Evolutionary conservation across 2,797 vertebrate genomes (phyloP).

Genomic region (Poecilia gillii): DNA sequence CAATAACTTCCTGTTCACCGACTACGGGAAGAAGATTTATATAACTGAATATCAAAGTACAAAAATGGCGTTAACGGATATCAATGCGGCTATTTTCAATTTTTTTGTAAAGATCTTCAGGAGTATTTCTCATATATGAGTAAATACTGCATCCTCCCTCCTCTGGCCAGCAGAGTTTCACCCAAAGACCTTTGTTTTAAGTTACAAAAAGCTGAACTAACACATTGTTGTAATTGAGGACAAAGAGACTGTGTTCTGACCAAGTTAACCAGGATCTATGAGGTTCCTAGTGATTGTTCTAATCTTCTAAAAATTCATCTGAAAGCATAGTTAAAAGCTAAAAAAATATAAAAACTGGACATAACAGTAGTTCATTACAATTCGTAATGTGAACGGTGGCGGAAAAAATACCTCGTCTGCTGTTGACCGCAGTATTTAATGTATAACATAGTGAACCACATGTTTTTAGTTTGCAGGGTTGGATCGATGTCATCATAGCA

Average conservation of each 20-base stretch:
- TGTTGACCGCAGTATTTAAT: not conserved
- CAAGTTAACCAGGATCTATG: not conserved
- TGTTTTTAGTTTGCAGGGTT: not conserved
- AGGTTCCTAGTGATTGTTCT: slow-evolving; percentile 3
- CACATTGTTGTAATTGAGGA: not conserved
- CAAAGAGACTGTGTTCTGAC: not conserved
- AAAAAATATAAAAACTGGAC: not conserved
- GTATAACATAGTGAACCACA: not conserved
- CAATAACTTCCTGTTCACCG: not conserved
- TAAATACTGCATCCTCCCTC: not conserved
- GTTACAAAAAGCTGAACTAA: slow-evolving; percentile 4
- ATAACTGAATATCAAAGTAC: not conserved
- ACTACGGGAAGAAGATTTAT: not conserved
- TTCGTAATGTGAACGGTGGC: not conserved
- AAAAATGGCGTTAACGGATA: not conserved
- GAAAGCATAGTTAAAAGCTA: not conserved
- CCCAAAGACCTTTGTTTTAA: not conserved
- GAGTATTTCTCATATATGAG: not conserved
- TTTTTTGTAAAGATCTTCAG: not conserved
- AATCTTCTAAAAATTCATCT: not conserved
- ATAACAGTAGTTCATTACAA: not conserved
- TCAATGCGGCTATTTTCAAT: not conserved
- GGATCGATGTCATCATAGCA: not conserved
- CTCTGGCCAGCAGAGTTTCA: not conserved
- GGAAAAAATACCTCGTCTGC: not conserved